Evolutionary conservation across 2,113 vertebrate genomes (phyloP), one percentile per base, ranked within the genome.

Genomic region (Mirza zaza): DNA sequence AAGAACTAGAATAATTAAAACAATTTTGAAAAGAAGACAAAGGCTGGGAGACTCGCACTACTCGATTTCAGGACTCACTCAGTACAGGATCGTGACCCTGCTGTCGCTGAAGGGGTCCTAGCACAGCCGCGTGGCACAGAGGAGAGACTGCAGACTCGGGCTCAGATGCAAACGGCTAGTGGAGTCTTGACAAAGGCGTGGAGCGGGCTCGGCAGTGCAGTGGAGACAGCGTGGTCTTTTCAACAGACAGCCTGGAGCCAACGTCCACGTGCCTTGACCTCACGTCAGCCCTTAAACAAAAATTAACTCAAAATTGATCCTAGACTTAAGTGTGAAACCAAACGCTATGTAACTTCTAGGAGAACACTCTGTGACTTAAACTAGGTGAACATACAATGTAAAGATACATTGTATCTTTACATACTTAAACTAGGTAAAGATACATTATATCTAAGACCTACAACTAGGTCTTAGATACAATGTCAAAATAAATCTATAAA

Each of bases 161-260:
- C 3, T 6, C 55, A 57, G 20, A 8, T 57, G 20, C 10, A 14
- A 8, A 18, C 0, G 0, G 39, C 4, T 25, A 13, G 6, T 12
- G 48, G 68, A 76, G 36, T 45, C 45, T 71, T 61, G 52, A 94
- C 45, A 55, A 61, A 89, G 45, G n/a, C 65, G n/a, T 17, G 63
- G 50, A 9, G 20, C 20, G 23, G 11, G 59, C 10, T 61, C 1
- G 59, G 11, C 61, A 48, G 32, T 39, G 48, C 45, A 27, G 3
- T 34, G 23, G 71, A 84, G 52, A 55, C 45, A 63, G 50, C 42
- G 21, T 50, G 27, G 55, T 48, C 67, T 83, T 82, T 82, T 77
- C 80, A 90, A 11, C n/a, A 79, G 5, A 25, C 4, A 20, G 10
- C 77, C 65, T 29, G 10, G 55, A 80, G 18, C 45, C 20, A 13